Percentiles rank a stretch among this genome's conserved stretches.
These are phyloP conservation scores for Brenthis daphne DNA, from an alignment of 2,888 invertebrate genomes.

Conservation along the genomic window DNA sequence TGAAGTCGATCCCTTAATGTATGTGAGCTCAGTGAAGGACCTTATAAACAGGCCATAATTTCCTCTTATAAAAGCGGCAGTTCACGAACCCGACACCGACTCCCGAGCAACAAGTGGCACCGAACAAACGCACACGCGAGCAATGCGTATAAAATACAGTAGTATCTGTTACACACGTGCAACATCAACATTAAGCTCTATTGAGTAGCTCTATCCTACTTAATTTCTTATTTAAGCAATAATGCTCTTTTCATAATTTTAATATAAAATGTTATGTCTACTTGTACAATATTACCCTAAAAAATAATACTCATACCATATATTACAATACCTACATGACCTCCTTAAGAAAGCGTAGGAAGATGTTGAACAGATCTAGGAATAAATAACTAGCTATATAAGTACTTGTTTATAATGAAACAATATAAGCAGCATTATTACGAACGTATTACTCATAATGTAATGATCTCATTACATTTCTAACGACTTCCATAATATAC, in stretches of 20 bases:
- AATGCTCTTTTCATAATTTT: not conserved
- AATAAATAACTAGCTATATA: too few relatives aligned
- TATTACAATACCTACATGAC: too few relatives aligned
- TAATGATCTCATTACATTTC: slow-evolving; percentile 23
- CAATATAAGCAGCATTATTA: not conserved
- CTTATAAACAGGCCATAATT: slow-evolving; percentile 41
- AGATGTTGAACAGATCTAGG: too few relatives aligned
- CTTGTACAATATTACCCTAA: not conserved
- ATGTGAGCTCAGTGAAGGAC: slow-evolving; percentile 38
- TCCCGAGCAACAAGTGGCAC: slow-evolving; percentile 42
- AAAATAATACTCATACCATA: not conserved
- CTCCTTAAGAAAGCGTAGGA: too few relatives aligned
- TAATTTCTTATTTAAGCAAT: slow-evolving; percentile 17
- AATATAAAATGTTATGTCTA: not conserved
- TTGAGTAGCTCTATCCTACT: slow-evolving; percentile 27
- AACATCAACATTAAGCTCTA: slow-evolving; percentile 16
- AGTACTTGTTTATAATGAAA: not conserved
- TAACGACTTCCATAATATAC: slow-evolving; percentile 13
- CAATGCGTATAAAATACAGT: slow-evolving; percentile 14
- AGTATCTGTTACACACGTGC: slow-evolving; percentile 19
- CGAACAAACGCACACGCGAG: slow-evolving; percentile 26
- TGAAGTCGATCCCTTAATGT: slow-evolving; percentile 42
- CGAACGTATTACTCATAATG: slow-evolving; percentile 6
- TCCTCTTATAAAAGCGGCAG: slow-evolving; percentile 39
- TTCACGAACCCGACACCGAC: slow-evolving; percentile 41